These are phyloP conservation scores for Leuciscus idus DNA, from an alignment of 2,113 vertebrate genomes.

Conservation along the genomic window DNA sequence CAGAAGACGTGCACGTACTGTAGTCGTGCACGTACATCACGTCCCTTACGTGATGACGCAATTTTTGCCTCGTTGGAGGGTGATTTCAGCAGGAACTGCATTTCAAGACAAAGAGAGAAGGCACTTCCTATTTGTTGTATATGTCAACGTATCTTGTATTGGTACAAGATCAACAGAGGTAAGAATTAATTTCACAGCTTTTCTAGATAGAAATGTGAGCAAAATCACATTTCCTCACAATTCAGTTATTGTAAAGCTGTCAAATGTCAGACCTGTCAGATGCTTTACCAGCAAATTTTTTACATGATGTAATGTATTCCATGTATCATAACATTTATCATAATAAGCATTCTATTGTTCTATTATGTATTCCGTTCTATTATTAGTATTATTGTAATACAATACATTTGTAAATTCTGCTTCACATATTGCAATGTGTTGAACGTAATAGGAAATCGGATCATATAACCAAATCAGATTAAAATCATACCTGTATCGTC, in stretches of 20 bases:
- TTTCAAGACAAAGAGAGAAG: neutral
- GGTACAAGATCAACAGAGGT: conserved; percentile 12
- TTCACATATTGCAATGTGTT: neutral
- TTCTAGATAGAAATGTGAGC: neutral
- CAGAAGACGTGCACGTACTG: neutral
- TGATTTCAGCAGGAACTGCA: conserved; percentile 69
- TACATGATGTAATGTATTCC: neutral
- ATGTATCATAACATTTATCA: neutral
- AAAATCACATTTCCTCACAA: neutral
- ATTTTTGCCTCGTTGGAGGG: conserved; percentile 83
- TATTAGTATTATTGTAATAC: neutral
- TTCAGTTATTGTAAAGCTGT: neutral
- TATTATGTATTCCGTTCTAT: neutral
- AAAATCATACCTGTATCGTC: neutral
- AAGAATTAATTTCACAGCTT: neutral
- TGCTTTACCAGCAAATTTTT: neutral
- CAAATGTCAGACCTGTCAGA: conserved; percentile 13
- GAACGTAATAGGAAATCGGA: neutral
- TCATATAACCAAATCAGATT: neutral
- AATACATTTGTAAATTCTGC: neutral
- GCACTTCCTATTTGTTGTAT: conserved; percentile 20
- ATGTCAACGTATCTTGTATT: conserved; percentile 4
- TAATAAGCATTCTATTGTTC: neutral
- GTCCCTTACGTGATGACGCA: conserved; percentile 71
- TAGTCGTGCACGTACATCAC: no score